A percentile compares a stretch with the other conserved stretches of the same genome.
These are phyloP conservation scores for Xiphydria camelus DNA, from an alignment of 2,888 invertebrate genomes.

Conservation along the genomic window DNA sequence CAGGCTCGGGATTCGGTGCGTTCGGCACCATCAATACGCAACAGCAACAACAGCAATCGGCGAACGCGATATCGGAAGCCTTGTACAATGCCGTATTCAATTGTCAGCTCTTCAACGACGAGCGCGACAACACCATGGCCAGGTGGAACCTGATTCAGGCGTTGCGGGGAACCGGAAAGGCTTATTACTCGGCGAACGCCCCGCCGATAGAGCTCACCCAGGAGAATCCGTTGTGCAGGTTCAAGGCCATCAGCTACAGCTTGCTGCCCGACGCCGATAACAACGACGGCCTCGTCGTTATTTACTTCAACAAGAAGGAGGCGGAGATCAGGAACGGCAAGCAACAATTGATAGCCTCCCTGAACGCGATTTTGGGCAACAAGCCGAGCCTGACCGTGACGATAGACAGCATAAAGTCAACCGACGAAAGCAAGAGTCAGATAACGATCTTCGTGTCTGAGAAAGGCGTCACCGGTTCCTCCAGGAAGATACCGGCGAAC, in stretches of 20 bases:
- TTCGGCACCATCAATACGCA: constrained; percentile 50
- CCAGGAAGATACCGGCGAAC: constrained; percentile 71
- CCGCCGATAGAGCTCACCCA: constrained; percentile 82
- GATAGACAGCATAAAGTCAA: constrained; percentile 77
- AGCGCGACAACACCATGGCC: constrained; percentile 89
- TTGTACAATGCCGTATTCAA: constrained; percentile 76
- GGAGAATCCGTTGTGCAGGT: constrained; percentile 89
- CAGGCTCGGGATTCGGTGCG: constrained; percentile 36
- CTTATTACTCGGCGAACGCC: constrained; percentile 76
- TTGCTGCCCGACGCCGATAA: constrained; percentile 84
- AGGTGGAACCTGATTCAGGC: constrained; percentile 95
- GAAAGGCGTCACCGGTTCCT: constrained; percentile 66
- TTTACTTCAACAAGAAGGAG: constrained; percentile 81
- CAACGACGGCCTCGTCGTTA: constrained; percentile 86
- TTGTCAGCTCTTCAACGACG: constrained; percentile 89
- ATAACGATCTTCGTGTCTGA: constrained; percentile 73
- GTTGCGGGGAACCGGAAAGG: constrained; percentile 83
- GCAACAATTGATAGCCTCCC: constrained; percentile 62
- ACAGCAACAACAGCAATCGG: constrained; percentile 62
- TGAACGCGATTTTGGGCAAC: constrained; percentile 77
- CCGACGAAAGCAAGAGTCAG: constrained; percentile 79
- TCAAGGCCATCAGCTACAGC: constrained; percentile 94
- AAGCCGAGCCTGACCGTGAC: constrained; percentile 81
- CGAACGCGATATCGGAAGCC: constrained; percentile 68
- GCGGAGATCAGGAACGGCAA: constrained; percentile 68